Conservation (phyloP, 2,113 vertebrate species). For the Ciconia boyciana region DNA sequence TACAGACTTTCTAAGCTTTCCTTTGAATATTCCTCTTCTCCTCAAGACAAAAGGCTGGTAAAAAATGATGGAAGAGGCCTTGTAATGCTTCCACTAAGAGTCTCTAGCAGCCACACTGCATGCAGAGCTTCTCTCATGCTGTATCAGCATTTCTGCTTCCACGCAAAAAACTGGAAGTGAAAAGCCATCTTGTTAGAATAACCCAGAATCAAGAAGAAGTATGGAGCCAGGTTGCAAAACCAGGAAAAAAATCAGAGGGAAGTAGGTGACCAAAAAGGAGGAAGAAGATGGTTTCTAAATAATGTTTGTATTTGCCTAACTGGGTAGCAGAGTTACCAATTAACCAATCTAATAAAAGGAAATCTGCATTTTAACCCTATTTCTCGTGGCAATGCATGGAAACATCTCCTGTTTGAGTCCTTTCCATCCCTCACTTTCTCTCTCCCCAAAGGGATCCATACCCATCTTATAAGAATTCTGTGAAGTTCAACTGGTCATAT, state of each 20-base stretch:
- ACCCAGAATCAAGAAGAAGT: slow-evolving; percentile 3
- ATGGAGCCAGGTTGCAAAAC: neutral
- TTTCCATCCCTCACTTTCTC: neutral
- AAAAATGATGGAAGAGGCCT: neutral
- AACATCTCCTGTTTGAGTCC: neutral
- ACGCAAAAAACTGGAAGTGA: slow-evolving; percentile 32
- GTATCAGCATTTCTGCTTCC: slow-evolving; percentile 7
- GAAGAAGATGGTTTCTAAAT: slow-evolving; percentile 36
- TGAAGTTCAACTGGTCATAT: neutral
- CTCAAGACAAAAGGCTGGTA: neutral
- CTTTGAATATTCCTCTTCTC: neutral
- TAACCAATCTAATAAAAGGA: neutral
- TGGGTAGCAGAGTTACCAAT: neutral
- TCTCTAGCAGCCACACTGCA: neutral
- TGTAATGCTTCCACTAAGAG: neutral
- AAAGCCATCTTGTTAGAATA: neutral
- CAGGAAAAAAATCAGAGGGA: slow-evolving; percentile 13
- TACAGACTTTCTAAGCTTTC: neutral
- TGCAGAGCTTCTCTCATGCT: neutral
- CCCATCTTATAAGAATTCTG: neutral
- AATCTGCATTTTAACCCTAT: neutral
- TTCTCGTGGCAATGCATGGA: neutral
- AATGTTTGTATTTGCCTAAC: neutral
- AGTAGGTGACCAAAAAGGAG: slow-evolving; percentile 27
- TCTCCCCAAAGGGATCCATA: neutral